Percentiles rank a stretch among this genome's conserved stretches.
phyloP scores from a whole-genome alignment of 2,888 invertebrate genomes.

The Latrodectus hesperus region DNA sequence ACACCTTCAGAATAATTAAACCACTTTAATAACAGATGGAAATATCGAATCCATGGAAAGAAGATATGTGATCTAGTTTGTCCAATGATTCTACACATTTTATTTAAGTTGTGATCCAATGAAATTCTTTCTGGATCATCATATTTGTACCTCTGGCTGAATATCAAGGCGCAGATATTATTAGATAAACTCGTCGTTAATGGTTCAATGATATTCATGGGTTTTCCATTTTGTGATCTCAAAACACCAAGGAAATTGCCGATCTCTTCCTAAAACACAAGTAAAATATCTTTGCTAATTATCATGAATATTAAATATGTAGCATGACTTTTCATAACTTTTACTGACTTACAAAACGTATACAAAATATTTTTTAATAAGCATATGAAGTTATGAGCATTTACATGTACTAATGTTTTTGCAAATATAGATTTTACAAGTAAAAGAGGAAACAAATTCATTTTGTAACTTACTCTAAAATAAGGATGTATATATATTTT shows the following conservation, averaged over 20 bases:
- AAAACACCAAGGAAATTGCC: slow-evolving; percentile 37
- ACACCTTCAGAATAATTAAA: neutral
- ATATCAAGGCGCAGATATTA: slow-evolving; percentile 68
- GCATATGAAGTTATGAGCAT: too few species aligned
- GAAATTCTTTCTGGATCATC: slow-evolving; percentile 57
- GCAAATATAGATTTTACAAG: too few species aligned
- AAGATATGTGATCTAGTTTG: slow-evolving; percentile 11
- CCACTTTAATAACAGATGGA: neutral
- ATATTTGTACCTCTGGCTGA: slow-evolving; percentile 69
- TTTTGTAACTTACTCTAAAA: too few species aligned
- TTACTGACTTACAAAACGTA: too few species aligned
- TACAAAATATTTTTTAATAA: too few species aligned
- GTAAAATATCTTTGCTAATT: too few species aligned
- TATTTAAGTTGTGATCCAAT: slow-evolving; percentile 20
- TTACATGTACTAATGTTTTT: too few species aligned
- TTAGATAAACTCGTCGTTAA: slow-evolving; percentile 69
- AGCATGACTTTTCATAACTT: too few species aligned
- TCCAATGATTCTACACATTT: neutral
- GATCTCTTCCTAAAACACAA: too few species aligned
- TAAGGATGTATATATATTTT: too few species aligned
- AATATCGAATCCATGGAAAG: slow-evolving; percentile 15
- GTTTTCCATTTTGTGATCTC: slow-evolving; percentile 26
- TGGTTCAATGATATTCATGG: slow-evolving; percentile 32
- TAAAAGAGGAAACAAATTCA: too few species aligned
- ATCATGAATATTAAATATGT: too few species aligned